Evolutionary conservation across 2,888 invertebrate genomes (phyloP).

Genomic region (Proisotoma minuta): DNA sequence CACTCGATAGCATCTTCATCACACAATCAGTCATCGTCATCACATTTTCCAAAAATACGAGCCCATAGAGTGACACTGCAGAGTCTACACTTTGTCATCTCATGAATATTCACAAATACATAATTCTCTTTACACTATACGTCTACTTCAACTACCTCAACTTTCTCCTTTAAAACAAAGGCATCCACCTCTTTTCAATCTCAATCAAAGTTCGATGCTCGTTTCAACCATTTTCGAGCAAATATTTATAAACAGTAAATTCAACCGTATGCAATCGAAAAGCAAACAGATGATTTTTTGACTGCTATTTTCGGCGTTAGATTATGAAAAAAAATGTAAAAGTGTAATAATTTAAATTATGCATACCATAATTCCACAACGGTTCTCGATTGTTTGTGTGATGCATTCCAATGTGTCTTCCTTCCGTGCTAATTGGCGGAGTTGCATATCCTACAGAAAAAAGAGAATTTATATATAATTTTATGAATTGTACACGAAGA

Average conservation of each 20-base stretch:
- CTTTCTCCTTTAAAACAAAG: not conserved
- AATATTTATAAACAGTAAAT: not conserved
- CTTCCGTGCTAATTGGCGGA: conserved; percentile 44
- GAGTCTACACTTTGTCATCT: conserved; percentile 13
- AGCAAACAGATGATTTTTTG: not conserved
- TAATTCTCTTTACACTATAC: not conserved
- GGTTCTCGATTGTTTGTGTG: conserved; percentile 28
- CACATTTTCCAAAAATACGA: conserved; percentile 18
- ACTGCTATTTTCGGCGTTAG: no score
- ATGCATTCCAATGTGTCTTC: conserved; percentile 28
- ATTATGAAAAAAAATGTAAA: no score
- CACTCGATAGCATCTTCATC: conserved; percentile 44
- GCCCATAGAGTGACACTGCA: conserved; percentile 3
- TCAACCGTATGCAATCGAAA: conserved; percentile 1
- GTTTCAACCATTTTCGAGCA: not conserved
- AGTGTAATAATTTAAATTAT: not conserved
- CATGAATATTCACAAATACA: conserved; percentile 26
- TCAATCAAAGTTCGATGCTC: no score
- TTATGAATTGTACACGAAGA: no score
- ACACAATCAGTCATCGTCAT: conserved; percentile 43
- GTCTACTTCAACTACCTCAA: not conserved
- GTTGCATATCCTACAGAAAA: conserved; percentile 45
- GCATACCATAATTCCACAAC: conserved; percentile 39
- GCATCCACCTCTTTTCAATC: no score
- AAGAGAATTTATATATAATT: no score